These are phyloP conservation scores for Apotomis betuletana DNA, from an alignment of 2,888 invertebrate species.

Conservation along the genomic window DNA sequence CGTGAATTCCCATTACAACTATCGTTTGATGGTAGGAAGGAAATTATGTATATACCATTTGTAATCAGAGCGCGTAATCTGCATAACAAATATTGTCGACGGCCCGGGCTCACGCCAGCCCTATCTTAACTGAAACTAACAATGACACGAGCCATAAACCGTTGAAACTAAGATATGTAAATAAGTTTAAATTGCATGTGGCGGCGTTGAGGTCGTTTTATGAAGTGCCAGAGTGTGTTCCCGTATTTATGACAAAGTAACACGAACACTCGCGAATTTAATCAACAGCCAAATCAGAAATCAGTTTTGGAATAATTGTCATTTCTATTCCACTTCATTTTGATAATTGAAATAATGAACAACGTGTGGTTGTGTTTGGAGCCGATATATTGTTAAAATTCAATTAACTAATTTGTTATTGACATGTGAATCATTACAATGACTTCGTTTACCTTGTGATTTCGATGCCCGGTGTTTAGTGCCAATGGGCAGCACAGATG, in stretches of 20 bases:
- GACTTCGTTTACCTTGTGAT: too few relatives aligned
- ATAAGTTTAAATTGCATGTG: conserved; percentile 62
- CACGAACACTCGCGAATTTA: not conserved
- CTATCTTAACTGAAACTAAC: conserved; percentile 54
- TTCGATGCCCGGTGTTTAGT: too few relatives aligned
- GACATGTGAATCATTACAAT: not conserved
- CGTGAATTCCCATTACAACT: conserved; percentile 39
- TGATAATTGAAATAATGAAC: not conserved
- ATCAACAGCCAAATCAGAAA: not conserved
- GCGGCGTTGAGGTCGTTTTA: conserved; percentile 48
- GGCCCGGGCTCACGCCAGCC: conserved; percentile 46
- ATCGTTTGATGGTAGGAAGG: conserved; percentile 43
- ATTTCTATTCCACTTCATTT: not conserved
- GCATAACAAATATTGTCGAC: conserved; percentile 47
- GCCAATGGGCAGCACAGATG: too few relatives aligned
- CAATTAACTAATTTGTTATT: not conserved
- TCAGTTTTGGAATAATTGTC: not conserved
- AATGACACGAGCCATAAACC: conserved; percentile 63
- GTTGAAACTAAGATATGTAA: conserved; percentile 66
- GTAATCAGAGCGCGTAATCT: conserved; percentile 47
- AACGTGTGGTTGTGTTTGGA: not conserved
- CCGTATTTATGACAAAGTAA: conserved; percentile 21
- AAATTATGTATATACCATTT: conserved; percentile 44
- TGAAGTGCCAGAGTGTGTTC: conserved; percentile 34
- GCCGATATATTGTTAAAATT: not conserved